Base-by-base conservation (phyloP, 2,888 invertebrate species). In the Meloe dianella region DNA sequence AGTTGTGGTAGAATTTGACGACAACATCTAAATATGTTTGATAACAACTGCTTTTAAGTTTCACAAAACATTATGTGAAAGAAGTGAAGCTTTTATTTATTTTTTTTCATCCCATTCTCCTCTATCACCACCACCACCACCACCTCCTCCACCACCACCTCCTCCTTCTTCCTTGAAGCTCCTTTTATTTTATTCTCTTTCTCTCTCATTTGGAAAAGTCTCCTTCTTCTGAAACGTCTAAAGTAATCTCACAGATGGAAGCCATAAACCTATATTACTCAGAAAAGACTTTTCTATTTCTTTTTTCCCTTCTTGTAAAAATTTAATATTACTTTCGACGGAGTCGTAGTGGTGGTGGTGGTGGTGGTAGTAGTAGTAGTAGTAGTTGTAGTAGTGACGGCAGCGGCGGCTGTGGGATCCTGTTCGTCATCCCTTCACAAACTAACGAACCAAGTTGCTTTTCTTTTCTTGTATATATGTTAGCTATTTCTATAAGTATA, bases 201-300 rank as follows among this genome's bases (percentile, higher is more conserved):
- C 75, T 78, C 76, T 75, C 75, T 77, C 78, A 70, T 71, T 74
- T 77, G 72, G 78, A 79, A 81, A 81, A 81, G 82, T 84, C 82
- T 81, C 82, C 83, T 83, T 83, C 4, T 82, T 83, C 81, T 79
- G 80, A 82, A 83, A 82, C 79, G 82, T 82, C 83, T 83, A 80
- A 83, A 83, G 83, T 83, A 84, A 84, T 84, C 83, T 83, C 81
- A 83, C 83, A 83, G 83, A 84, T 84, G 84, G 84, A 83, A 82
- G 82, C 83, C 81, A 83, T 84, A 84, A 84, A 83, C 83, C 83
- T 83, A 83, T 84, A 83, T 84, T 83, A 83, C 84, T 83, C 82
- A 81, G 81, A 80, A 83, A 83, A 83, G 81, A 82, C 81, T 82
- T 82, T 83, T 82, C 82, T 82, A 82, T 82, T 83, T 83, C 81